Conservation (phyloP, 1,140 invertebrate species). For the Lordiphosa mommai region DNA sequence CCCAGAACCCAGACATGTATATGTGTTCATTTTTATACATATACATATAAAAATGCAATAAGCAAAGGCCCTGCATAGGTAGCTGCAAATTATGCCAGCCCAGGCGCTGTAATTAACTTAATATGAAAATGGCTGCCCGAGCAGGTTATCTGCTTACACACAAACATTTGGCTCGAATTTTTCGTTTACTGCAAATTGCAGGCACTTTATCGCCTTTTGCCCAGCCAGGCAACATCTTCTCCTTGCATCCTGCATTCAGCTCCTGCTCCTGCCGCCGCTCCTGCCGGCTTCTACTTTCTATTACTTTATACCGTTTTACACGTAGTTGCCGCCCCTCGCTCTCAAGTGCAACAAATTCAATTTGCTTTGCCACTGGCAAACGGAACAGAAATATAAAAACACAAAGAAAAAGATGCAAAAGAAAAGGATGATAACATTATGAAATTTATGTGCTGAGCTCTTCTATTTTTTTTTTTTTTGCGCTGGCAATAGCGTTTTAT, state of each 20-base stretch:
- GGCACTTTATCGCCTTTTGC: conserved; percentile 16
- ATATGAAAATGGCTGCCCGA: conserved; percentile 21
- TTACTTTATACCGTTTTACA: conserved; percentile 15
- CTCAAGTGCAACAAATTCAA: conserved; percentile 46
- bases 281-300: conserved; percentile 3
- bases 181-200: conserved; percentile 22
- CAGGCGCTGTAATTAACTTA: conserved; percentile 54
- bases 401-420: conserved; percentile 4
- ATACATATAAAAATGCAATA: conserved; percentile 42
- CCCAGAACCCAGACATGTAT: conserved; percentile 19
- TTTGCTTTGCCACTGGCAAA: conserved; percentile 34
- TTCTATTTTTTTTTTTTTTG: conserved; percentile 4
- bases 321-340: conserved; percentile 8
- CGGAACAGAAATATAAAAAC: neutral
- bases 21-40: conserved; percentile 5
- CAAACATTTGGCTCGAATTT: neutral
- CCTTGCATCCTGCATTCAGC: neutral
- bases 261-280: neutral
- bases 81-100: conserved; percentile 50
- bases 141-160: conserved; percentile 5
- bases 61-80: conserved; percentile 55
- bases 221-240: conserved; percentile 4
- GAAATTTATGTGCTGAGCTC: conserved; percentile 3
- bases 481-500: conserved; percentile 2
- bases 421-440: conserved; percentile 17